These are phyloP conservation scores for Lasioglossum calceatum DNA, from an alignment of 2,888 invertebrate species.

Conservation along the genomic window DNA sequence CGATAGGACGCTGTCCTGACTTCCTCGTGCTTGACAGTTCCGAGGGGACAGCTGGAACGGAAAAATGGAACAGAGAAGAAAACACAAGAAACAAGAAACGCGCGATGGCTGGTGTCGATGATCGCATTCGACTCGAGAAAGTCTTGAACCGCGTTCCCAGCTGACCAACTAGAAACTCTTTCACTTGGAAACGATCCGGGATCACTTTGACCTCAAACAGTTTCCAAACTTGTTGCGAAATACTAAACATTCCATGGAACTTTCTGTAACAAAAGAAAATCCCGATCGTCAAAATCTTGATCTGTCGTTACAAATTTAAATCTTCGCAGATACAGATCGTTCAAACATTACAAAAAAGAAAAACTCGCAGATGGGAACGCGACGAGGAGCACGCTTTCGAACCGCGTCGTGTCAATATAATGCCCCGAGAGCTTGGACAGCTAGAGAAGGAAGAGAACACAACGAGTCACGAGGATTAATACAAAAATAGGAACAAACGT, in stretches of 20 bases:
- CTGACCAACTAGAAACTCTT: not conserved
- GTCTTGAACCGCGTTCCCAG: not conserved
- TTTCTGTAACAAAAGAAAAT: not conserved
- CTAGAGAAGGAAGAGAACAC: slow-evolving; percentile 64
- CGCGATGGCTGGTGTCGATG: slow-evolving; percentile 22
- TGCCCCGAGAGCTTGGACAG: slow-evolving; percentile 57
- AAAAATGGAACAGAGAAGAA: not conserved
- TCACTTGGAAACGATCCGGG: not conserved
- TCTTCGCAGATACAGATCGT: not conserved
- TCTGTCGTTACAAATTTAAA: not conserved
- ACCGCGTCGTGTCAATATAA: slow-evolving; percentile 39
- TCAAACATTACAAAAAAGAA: not conserved
- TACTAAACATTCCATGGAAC: not conserved
- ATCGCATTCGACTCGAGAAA: slow-evolving; percentile 17
- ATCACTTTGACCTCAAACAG: not conserved
- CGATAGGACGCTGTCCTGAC: not conserved
- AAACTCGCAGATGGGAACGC: not conserved
- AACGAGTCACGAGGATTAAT: slow-evolving; percentile 69
- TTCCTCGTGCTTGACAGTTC: not conserved
- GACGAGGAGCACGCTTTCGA: slow-evolving; percentile 17
- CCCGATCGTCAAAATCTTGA: not conserved
- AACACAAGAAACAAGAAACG: not conserved
- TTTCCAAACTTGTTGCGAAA: not conserved
- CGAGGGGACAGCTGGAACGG: not conserved
- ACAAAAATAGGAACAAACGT: slow-evolving; percentile 81